phyloP scores from a whole-genome alignment of 2,888 invertebrate genomes.

The Camponotus fellah region DNA sequence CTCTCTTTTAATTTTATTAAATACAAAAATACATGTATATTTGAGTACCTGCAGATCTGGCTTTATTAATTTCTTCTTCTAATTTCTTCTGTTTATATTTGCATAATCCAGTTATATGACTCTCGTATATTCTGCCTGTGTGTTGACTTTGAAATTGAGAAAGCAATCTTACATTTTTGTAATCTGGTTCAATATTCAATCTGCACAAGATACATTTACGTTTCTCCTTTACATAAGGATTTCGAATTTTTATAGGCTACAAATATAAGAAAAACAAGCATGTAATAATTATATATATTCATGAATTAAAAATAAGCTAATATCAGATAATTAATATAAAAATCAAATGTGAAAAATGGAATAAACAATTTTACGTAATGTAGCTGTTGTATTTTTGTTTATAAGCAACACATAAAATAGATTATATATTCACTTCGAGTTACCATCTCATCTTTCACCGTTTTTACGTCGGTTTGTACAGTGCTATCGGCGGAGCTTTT shows the following conservation, averaged over 20 bases:
- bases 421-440: not conserved
- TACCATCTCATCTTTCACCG: slow-evolving; percentile 25
- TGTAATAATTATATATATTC: not conserved
- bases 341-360: not conserved
- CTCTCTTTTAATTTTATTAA: not conserved
- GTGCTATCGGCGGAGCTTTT: not conserved
- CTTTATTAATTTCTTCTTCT: slow-evolving; percentile 91
- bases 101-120: slow-evolving; percentile 98
- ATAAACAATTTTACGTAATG: not conserved
- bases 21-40: not conserved
- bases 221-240: slow-evolving; percentile 93
- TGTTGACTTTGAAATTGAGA: slow-evolving; percentile 98
- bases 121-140: slow-evolving; percentile 96
- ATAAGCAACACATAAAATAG: not conserved
- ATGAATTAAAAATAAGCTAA: not conserved
- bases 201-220: slow-evolving; percentile 94
- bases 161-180: slow-evolving; percentile 96
- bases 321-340: not conserved
- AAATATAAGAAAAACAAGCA: slow-evolving; percentile 28
- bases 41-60: slow-evolving; percentile 90
- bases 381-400: not conserved
- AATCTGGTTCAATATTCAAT: slow-evolving; percentile 93
- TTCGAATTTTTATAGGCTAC: slow-evolving; percentile 84
- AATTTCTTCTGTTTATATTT: slow-evolving; percentile 92
- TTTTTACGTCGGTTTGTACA: not conserved